Percentiles rank a stretch among this genome's conserved stretches.
phyloP scores from a whole-genome alignment of 2,113 vertebrate genomes.

The Proterorhinus semilunaris region DNA sequence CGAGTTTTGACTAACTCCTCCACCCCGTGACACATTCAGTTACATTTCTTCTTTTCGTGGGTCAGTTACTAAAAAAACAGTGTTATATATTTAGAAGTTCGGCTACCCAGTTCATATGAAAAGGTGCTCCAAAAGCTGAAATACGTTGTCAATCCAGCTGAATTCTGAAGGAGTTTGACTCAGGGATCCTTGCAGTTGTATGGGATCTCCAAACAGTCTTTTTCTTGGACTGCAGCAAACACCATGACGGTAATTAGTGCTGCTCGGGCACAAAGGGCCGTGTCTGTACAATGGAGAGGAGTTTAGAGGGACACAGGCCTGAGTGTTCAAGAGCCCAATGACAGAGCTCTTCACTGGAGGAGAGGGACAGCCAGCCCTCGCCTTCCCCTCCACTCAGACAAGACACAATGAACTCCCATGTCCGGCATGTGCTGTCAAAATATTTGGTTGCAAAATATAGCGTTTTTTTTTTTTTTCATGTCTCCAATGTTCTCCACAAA shows the following conservation, averaged over 20 bases:
- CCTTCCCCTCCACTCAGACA: slow-evolving; percentile 19
- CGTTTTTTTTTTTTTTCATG: background rate
- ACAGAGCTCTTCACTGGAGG: slow-evolving; percentile 47
- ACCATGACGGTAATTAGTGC: slow-evolving; percentile 37
- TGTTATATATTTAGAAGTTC: background rate
- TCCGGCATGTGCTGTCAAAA: slow-evolving; percentile 2
- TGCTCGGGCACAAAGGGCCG: slow-evolving; percentile 38
- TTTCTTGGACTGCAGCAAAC: slow-evolving; percentile 12
- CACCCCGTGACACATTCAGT: no score
- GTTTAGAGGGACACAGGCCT: slow-evolving; percentile 33
- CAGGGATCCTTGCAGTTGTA: slow-evolving; percentile 2
- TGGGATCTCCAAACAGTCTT: slow-evolving; percentile 5
- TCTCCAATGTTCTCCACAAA: background rate
- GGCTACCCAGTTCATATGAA: background rate
- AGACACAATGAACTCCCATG: slow-evolving; percentile 11
- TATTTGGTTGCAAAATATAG: background rate
- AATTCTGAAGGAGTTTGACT: slow-evolving; percentile 3
- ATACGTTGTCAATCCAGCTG: slow-evolving; percentile 3
- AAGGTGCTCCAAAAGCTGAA: background rate
- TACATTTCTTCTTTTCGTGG: no score
- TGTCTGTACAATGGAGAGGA: slow-evolving; percentile 28
- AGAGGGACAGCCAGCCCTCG: slow-evolving; percentile 19
- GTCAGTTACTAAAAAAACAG: no score
- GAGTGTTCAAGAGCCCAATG: slow-evolving; percentile 39
- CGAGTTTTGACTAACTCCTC: no score